Evolutionary conservation across 2,113 vertebrate genomes (phyloP).

Genomic region (Salvelinus namaycush): DNA sequence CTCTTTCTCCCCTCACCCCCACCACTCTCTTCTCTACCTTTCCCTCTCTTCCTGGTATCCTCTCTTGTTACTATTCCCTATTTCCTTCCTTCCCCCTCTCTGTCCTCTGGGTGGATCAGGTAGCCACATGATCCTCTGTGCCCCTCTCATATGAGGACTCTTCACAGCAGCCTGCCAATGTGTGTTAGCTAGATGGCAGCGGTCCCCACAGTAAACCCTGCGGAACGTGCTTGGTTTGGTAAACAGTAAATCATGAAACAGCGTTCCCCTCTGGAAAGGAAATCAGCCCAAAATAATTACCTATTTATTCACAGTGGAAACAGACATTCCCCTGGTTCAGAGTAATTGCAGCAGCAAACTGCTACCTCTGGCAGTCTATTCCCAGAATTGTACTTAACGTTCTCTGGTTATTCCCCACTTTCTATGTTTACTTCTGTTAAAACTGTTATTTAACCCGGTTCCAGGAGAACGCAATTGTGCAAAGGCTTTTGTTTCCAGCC

Average conservation of each 20-base stretch:
- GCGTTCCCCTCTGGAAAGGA: conserved; percentile 15
- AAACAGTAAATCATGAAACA: neutral
- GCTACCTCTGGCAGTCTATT: conserved; percentile 28
- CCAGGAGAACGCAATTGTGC: too few species aligned
- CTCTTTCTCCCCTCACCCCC: conserved; percentile 3
- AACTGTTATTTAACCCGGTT: too few species aligned
- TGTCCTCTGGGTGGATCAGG: neutral
- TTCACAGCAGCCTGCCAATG: neutral
- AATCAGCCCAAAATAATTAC: neutral
- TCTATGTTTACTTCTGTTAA: too few species aligned
- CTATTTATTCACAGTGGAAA: conserved; percentile 28
- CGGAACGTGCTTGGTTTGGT: conserved; percentile 6
- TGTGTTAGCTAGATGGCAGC: neutral
- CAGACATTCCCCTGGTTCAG: conserved; percentile 26
- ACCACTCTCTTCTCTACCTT: neutral
- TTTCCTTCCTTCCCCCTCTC: neutral
- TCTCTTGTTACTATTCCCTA: neutral
- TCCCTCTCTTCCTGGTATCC: neutral
- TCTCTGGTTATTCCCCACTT: conserved; percentile 12
- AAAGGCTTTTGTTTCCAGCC: too few species aligned
- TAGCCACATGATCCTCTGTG: neutral
- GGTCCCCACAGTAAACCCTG: too few species aligned
- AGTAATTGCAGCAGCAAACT: conserved; percentile 30
- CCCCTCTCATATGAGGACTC: neutral
- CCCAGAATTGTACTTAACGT: neutral